These are phyloP conservation scores for Brachyrhaphis roseni DNA, from an alignment of 2,797 vertebrate genomes.

Conservation along the genomic window DNA sequence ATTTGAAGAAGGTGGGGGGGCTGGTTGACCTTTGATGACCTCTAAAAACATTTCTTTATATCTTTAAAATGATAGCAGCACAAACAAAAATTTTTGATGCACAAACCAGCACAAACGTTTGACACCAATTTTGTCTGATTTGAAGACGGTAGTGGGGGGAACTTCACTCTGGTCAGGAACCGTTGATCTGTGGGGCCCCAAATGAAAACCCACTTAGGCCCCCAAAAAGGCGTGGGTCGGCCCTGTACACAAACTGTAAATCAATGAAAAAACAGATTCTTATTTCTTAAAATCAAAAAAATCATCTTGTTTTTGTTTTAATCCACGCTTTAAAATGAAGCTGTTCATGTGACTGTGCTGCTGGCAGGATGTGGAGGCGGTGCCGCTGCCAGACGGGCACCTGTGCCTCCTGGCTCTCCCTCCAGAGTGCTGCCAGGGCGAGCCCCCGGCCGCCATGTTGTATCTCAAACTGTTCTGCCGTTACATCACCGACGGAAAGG, in stretches of 20 bases:
- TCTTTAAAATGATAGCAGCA: no score
- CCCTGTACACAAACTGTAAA: background rate
- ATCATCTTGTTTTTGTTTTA: background rate
- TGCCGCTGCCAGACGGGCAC: conserved; percentile 83
- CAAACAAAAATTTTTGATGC: no score
- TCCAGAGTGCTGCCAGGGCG: conserved; percentile 78
- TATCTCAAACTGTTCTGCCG: conserved; percentile 84
- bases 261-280: background rate
- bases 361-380: conserved; percentile 83
- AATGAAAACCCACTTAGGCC: no score
- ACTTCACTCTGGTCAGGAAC: no score
- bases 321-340: background rate
- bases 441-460: conserved; percentile 67
- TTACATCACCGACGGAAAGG: conserved; percentile 85
- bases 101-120: no score
- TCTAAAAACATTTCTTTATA: no score
- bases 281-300: background rate
- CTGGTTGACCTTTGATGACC: no score
- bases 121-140: no score
- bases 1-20: no score
- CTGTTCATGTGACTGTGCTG: background rate
- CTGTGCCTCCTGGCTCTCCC: conserved; percentile 83
- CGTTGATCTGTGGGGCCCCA: no score
- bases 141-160: no score
- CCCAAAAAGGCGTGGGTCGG: no score